These are phyloP conservation scores for Probaryconus sp. DNA, from an alignment of 1,140 invertebrate species.

Conservation along the genomic window DNA sequence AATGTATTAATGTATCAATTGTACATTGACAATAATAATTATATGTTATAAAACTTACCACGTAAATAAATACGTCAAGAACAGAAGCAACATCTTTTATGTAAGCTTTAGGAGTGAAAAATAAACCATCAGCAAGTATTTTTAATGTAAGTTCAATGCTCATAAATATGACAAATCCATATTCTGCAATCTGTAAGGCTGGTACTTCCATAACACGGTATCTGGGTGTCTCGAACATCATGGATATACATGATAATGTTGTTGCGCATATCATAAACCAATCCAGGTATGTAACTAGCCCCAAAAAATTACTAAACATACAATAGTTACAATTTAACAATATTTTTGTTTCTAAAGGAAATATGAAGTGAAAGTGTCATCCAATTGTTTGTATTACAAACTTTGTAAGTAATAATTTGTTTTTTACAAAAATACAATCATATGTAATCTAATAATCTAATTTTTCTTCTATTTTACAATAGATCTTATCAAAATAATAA, in stretches of 20 bases:
- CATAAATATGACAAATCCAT: constrained; percentile 99
- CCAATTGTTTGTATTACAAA: too few relatives aligned
- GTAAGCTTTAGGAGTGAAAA: constrained; percentile 99
- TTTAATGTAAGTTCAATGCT: constrained; percentile 97
- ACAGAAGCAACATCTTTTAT: constrained; percentile 98
- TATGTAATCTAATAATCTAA: too few relatives aligned
- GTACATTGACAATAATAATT: too few relatives aligned
- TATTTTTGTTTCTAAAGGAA: too few relatives aligned
- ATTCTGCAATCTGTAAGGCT: constrained; percentile 95
- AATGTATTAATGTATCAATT: too few relatives aligned
- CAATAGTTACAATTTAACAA: too few relatives aligned
- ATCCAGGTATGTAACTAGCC: constrained; percentile 98
- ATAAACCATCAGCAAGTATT: constrained; percentile 97
- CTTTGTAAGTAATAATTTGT: too few relatives aligned
- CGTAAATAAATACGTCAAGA: constrained; percentile 98
- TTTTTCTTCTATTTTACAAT: too few relatives aligned
- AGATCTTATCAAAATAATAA: too few relatives aligned
- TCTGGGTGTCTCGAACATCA: constrained; percentile 98
- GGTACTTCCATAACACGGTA: constrained; percentile 92
- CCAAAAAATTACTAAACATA: constrained; percentile 96
- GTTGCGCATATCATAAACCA: constrained; percentile 99
- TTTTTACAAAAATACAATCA: too few relatives aligned
- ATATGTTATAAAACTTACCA: constrained; percentile 89
- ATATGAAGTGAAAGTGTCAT: too few relatives aligned
- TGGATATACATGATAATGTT: constrained; percentile 97